Evolutionary conservation across 1,140 invertebrate genomes (phyloP), one percentile per base, ranked within the genome.

Genomic region (Oryzaephilus surinamensis): DNA sequence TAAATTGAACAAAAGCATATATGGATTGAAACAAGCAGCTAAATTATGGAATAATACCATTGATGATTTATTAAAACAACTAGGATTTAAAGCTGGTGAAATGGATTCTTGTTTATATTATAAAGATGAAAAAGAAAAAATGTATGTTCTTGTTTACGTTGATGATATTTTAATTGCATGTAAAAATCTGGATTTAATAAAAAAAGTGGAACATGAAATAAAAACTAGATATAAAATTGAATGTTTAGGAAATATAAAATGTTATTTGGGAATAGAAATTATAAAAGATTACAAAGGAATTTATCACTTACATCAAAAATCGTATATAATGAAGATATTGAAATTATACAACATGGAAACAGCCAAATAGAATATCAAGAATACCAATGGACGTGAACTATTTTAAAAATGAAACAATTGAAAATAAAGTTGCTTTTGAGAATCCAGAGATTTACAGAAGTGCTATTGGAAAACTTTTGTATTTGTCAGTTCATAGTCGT

Each of bases 11-110:
- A 56, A 57, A 46, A 52, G 52, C 16, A 11, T 67, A 4, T 63
- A 65, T 44, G 60, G 55, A 1, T 41, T 64, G 1, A 56, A 61
- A 41, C 61, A 63, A 43, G 42, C 60, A n/a, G 49, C 57, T 19
- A 32, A 52, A 24, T 45, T 33, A 10, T 63, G 62, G 62, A 52
- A 59, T 36, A 33, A 54, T 29, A 21, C 33, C 13, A 42, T 51
- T 5, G 38, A 28, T 10, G 5, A 47, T 13, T 53, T 52, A 34
- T 37, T 57, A 14, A 31, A 40, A 10, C 39, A 53, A 14, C 6
- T 37, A n/a, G 41, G 43, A 1, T 52, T 64, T n/a, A 28, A 43
- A 40, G 13, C 15, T 3, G 46, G 34, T 26, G 12, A 11, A 16
- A 43, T 48, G 6, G 55, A 61, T 48, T 42, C 46, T 4, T 58